phyloP scores from a whole-genome alignment of 2,888 invertebrate genomes.

The Leptogaster cylindrica region DNA sequence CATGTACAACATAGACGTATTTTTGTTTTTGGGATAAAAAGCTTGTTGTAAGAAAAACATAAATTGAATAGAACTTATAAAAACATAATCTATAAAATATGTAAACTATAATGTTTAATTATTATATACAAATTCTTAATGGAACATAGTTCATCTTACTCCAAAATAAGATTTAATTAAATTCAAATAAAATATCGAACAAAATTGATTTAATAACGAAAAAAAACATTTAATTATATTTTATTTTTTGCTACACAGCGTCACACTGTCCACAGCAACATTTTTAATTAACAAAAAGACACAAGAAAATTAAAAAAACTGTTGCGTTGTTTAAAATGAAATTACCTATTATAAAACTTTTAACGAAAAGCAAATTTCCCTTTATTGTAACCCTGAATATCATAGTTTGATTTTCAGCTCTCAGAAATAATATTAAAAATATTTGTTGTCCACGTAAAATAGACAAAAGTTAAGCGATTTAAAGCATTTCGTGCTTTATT shows the following conservation, averaged over 20 bases:
- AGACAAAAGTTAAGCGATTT: neutral
- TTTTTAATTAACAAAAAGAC: conserved; percentile 36
- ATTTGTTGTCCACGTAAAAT: conserved; percentile 1
- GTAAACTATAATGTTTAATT: no score
- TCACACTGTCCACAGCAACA: conserved; percentile 54
- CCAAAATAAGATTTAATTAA: conserved; percentile 11
- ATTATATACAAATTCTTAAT: conserved; percentile 24
- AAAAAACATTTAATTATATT: conserved; percentile 5
- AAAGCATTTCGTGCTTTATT: no score
- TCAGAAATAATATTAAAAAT: neutral
- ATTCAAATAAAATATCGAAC: neutral
- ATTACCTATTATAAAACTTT: conserved; percentile 8
- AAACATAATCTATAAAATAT: no score
- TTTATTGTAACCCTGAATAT: conserved; percentile 14
- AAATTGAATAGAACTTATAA: no score
- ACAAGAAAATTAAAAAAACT: conserved; percentile 19
- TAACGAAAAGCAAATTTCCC: conserved; percentile 26
- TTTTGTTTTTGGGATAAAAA: conserved; percentile 15
- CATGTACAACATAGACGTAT: conserved; percentile 13
- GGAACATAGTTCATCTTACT: conserved; percentile 19
- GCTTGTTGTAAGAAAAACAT: no score
- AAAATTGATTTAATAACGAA: conserved; percentile 8
- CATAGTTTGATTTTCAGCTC: conserved; percentile 3
- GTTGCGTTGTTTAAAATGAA: conserved; percentile 17
- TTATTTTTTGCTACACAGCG: conserved; percentile 50